phyloP scores from a whole-genome alignment of 2,113 vertebrate species.

The Pluvianellus socialis region DNA sequence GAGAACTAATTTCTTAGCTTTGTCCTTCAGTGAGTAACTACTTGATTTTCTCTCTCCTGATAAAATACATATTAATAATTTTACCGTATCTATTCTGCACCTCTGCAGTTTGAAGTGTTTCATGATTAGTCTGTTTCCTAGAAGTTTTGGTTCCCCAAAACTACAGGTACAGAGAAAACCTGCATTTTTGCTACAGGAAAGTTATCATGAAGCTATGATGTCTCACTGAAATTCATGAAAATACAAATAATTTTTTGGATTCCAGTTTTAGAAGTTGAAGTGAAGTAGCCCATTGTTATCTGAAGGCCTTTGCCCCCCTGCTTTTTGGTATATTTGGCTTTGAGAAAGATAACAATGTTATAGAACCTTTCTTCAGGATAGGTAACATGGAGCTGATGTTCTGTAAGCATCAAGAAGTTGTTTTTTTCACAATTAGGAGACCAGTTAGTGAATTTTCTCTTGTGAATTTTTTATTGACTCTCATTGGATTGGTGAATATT shows the following conservation, averaged over 20 bases:
- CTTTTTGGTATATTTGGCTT: background rate
- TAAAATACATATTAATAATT: background rate
- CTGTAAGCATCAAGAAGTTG: rapidly evolving
- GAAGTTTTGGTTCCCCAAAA: background rate
- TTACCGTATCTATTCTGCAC: background rate
- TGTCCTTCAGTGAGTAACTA: background rate
- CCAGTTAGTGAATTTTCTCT: background rate
- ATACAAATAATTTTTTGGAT: background rate
- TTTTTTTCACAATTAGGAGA: background rate
- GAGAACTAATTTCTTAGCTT: background rate
- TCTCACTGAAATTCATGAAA: background rate
- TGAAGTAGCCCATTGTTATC: background rate
- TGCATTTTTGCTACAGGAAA: background rate
- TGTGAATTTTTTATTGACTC: background rate
- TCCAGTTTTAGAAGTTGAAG: background rate
- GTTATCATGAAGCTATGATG: background rate
- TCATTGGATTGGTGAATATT: background rate
- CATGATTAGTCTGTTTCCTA: background rate
- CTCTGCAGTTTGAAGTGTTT: background rate
- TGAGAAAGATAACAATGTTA: background rate
- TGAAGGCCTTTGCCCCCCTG: background rate
- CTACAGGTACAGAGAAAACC: background rate
- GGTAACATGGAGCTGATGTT: background rate
- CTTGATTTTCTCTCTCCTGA: background rate
- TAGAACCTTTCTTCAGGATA: background rate